Base-by-base conservation (phyloP, 2,113 vertebrate genomes). In the Dromaius novaehollandiae region DNA sequence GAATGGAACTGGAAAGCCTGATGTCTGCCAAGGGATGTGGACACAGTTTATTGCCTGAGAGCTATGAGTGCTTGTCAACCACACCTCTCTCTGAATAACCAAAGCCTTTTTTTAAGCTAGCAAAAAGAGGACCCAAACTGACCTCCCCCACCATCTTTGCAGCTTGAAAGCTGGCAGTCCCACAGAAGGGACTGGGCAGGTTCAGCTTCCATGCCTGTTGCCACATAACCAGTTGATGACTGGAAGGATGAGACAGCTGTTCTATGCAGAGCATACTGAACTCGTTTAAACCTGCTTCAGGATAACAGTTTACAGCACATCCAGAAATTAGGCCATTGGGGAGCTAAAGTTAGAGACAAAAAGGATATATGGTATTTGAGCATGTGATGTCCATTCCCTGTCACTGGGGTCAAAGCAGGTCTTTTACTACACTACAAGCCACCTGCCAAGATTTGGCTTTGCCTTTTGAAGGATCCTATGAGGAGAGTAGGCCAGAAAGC, bases 341-440 rank as follows among this genome's bases (percentile, higher is more conserved):
- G 74, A 90, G 56, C 58, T 82, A 96, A 58, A 95, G 77, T 77
- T 86, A 95, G 93, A 68, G 68, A 51, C 60, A 82, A 36, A 83
- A 88, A 80, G 78, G 40, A 77, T 63, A 50, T 89, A 50, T 2
- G 0, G 53, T 77, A 65, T 91, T 88, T 16, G 8, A 90, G 70
- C n/a, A 46, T 46, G 53, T 60, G 40, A 51, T 14, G 38, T 30
- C 5, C 2, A 48, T 63, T 91, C 68, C 66, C 18, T 36, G 28
- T 75, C 36, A 44, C 51, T 36, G 16, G n/a, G 7, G 34, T 68
- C n/a, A 38, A 42, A 48, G 53, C 66, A 88, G 53, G 40, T 44
- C 38, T 91, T 76, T 69, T 17, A n/a, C 26, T 80, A 44, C 20
- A 18, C 30, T 70, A 42, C 22, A 56, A 60, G 26, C 30, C 55